phyloP scores from a whole-genome alignment of 2,888 invertebrate genomes.

The Hymenopus coronatus region DNA sequence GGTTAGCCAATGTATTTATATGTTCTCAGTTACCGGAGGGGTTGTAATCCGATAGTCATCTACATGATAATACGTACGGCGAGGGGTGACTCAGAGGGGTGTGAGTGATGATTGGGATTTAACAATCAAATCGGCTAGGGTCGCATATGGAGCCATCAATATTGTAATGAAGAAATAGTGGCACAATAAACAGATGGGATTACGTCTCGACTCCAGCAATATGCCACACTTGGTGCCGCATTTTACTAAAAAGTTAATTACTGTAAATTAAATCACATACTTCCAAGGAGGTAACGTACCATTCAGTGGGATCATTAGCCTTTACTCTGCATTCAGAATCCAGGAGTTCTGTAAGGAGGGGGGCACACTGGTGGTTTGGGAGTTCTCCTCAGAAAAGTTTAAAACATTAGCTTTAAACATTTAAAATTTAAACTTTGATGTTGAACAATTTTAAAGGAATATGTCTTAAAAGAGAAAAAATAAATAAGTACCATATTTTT shows the following conservation, averaged over 20 bases:
- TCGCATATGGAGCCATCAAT: conserved; percentile 2
- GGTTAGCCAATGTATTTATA: conserved; percentile 29
- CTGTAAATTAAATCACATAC: neutral
- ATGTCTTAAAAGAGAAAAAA: no score
- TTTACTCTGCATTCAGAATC: neutral
- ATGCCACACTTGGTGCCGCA: neutral
- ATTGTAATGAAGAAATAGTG: neutral
- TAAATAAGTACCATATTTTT: no score
- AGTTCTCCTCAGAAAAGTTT: no score
- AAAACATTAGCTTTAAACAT: no score
- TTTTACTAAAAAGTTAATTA: neutral
- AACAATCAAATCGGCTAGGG: conserved; percentile 7
- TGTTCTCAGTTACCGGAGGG: conserved; percentile 16
- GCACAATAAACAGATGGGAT: neutral
- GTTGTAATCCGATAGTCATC: conserved; percentile 22
- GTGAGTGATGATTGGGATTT: conserved; percentile 24
- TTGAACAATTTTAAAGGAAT: no score
- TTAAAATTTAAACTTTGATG: no score
- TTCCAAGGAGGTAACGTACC: neutral
- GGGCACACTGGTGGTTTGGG: no score
- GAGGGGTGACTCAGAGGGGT: neutral
- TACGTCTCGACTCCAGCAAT: neutral
- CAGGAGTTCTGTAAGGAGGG: no score
- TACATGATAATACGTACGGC: conserved; percentile 27
- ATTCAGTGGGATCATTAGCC: neutral